Conservation (phyloP, 2,888 invertebrate genomes). For the Lamproptera curius region DNA sequence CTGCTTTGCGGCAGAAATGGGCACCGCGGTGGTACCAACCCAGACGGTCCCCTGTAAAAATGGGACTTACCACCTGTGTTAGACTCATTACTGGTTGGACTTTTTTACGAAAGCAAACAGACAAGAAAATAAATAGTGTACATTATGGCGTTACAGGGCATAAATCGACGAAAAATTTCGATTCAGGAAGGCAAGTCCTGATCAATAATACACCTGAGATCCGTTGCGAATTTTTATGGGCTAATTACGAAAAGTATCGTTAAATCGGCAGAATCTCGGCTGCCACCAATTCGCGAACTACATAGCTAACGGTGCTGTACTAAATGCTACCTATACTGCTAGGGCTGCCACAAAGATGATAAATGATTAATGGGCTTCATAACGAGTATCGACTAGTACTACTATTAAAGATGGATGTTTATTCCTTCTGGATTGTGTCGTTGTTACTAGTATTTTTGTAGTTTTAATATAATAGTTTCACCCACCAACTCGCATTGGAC, state of each 20-base stretch:
- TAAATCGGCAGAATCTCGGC: constrained; percentile 7
- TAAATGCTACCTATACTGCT: neutral
- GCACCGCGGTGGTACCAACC: too few relatives aligned
- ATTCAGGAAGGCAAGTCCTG: neutral
- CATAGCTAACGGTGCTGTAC: constrained; percentile 16
- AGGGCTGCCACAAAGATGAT: constrained; percentile 14
- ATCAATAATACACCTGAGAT: neutral
- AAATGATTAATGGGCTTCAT: too few relatives aligned
- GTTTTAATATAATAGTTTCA: too few relatives aligned
- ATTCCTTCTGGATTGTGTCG: too few relatives aligned
- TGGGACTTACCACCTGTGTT: too few relatives aligned
- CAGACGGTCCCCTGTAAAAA: too few relatives aligned
- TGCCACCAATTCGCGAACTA: constrained; percentile 9
- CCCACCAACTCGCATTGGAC: too few relatives aligned
- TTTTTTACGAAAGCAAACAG: neutral
- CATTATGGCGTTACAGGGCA: neutral
- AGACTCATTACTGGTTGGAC: neutral
- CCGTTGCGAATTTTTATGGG: constrained; percentile 15
- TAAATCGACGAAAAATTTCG: neutral
- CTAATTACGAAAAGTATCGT: constrained; percentile 16
- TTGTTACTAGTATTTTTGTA: too few relatives aligned
- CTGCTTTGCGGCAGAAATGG: too few relatives aligned
- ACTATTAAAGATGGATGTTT: too few relatives aligned
- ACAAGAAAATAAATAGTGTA: neutral
- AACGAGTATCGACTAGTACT: too few relatives aligned